Conservation (phyloP, 2,888 invertebrate genomes). For the Stenodera caucasica region DNA sequence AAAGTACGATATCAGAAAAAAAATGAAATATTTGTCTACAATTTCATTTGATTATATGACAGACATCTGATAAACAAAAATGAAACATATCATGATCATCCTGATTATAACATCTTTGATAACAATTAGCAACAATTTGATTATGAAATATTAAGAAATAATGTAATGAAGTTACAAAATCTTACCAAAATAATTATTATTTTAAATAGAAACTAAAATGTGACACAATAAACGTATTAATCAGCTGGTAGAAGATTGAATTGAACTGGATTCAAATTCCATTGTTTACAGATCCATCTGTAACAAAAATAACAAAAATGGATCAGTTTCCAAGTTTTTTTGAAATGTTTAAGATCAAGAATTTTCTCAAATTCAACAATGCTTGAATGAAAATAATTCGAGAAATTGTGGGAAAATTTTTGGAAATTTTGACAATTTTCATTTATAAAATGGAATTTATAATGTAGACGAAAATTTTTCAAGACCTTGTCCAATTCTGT, state of each 20-base stretch:
- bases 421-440: not conserved
- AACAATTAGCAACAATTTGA: too few relatives aligned
- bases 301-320: not conserved
- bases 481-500: not conserved
- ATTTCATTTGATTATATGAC: too few relatives aligned
- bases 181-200: not conserved
- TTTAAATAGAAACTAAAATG: not conserved
- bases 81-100: too few relatives aligned
- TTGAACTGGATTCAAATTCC: not conserved
- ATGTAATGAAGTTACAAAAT: not conserved
- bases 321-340: not conserved
- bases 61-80: too few relatives aligned
- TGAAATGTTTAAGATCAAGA: too few relatives aligned
- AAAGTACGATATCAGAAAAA: too few relatives aligned
- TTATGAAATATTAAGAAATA: too few relatives aligned
- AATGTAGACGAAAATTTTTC: not conserved
- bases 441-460: not conserved
- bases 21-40: too few relatives aligned
- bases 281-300: not conserved
- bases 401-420: too few relatives aligned
- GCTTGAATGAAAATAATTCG: too few relatives aligned
- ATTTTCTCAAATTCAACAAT: too few relatives aligned
- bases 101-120: too few relatives aligned
- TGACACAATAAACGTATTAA: not conserved
- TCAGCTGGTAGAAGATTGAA: not conserved